Conservation (phyloP, 2,888 invertebrate genomes). For the Leptarthrus brevirostris region DNA sequence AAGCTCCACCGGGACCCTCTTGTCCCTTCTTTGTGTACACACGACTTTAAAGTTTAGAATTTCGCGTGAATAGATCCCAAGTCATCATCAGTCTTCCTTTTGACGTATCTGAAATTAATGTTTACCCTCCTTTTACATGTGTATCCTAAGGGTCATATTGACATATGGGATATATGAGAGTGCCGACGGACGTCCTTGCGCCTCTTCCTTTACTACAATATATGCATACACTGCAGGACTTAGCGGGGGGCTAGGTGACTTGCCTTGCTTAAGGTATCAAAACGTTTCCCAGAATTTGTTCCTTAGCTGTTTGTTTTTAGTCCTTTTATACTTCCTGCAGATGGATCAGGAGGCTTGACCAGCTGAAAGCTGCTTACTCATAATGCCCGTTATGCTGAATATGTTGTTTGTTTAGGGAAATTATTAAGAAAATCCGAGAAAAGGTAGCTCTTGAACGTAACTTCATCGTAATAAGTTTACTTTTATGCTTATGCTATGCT, state of each 20-base stretch:
- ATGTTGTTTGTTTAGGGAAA: slow-evolving; percentile 22
- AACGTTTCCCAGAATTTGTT: slow-evolving; percentile 28
- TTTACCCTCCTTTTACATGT: slow-evolving; percentile 54
- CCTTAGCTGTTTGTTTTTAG: slow-evolving; percentile 22
- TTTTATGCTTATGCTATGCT: slow-evolving; percentile 7
- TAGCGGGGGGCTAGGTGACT: slow-evolving; percentile 16
- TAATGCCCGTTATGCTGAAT: slow-evolving; percentile 26
- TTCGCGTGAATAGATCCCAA: slow-evolving; percentile 52
- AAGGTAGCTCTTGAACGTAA: slow-evolving; percentile 18
- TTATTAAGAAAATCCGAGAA: slow-evolving; percentile 27
- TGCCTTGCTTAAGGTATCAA: slow-evolving; percentile 26
- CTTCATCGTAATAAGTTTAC: slow-evolving; percentile 30
- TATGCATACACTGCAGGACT: neutral
- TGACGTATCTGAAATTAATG: slow-evolving; percentile 54
- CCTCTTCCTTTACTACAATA: slow-evolving; percentile 6
- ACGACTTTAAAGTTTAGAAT: slow-evolving; percentile 46
- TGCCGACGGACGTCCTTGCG: slow-evolving; percentile 38
- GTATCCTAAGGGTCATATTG: slow-evolving; percentile 54
- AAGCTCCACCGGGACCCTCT: slow-evolving; percentile 1
- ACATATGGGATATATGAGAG: slow-evolving; percentile 50
- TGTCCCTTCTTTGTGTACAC: slow-evolving; percentile 11
- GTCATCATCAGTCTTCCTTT: slow-evolving; percentile 52
- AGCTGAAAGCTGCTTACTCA: slow-evolving; percentile 26
- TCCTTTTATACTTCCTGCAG: slow-evolving; percentile 22
- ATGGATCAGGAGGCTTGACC: slow-evolving; percentile 29